phyloP scores from a whole-genome alignment of 2,888 invertebrate species.

The Muschampia staudingeri region DNA sequence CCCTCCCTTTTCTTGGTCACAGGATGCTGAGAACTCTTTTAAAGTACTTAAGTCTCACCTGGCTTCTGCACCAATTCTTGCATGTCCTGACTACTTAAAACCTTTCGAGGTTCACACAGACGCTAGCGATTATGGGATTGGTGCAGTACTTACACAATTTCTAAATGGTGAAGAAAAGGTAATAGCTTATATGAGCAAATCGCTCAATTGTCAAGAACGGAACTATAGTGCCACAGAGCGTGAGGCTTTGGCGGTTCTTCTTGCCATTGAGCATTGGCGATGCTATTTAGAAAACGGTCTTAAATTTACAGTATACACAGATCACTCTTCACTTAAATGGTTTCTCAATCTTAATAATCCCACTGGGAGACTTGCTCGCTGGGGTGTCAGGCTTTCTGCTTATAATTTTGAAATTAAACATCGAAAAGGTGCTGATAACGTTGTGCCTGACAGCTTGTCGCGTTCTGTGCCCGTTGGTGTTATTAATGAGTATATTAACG shows the following conservation, averaged over 20 bases:
- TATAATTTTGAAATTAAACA: conserved; percentile 68
- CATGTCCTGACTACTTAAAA: no score
- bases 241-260: conserved; percentile 54
- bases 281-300: conserved; percentile 57
- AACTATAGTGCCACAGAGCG: conserved; percentile 59
- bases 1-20: no score
- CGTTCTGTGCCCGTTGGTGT: conserved; percentile 24
- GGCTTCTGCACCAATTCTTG: no score
- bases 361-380: conserved; percentile 68
- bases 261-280: conserved; percentile 55
- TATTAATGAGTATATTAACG: not conserved
- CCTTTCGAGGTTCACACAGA: no score
- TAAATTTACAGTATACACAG: conserved; percentile 54
- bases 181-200: conserved; percentile 55
- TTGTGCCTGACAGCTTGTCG: conserved; percentile 66
- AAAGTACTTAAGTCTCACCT: no score
- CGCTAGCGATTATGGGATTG: not conserved
- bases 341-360: conserved; percentile 58
- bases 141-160: conserved; percentile 53
- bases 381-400: conserved; percentile 66
- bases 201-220: conserved; percentile 35
- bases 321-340: conserved; percentile 60
- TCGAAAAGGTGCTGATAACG: conserved; percentile 63
- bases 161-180: conserved; percentile 48
- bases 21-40: no score